Evolutionary conservation across 2,797 vertebrate genomes (phyloP).

Genomic region (Cetoscarus ocellatus): DNA sequence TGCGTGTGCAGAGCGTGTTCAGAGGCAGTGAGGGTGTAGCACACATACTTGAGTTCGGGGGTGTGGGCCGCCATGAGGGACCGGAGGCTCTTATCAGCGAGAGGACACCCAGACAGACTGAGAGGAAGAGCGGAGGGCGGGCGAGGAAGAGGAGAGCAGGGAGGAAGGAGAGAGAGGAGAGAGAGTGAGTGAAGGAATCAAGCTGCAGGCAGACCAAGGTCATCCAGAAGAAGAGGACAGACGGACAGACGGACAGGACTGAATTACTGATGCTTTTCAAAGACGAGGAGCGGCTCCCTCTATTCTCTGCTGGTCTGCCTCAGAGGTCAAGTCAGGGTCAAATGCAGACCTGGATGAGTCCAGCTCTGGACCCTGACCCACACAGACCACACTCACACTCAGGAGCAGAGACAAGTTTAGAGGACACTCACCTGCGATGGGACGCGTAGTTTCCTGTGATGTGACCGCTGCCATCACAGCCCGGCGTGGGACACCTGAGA

Average conservation of each 20-base stretch:
- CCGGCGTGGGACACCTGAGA: conserved; percentile 90
- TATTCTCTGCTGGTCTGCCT: conserved; percentile 44
- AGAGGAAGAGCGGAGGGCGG: conserved; percentile 49
- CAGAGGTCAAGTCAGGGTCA: conserved; percentile 62
- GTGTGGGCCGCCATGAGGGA: conserved; percentile 99
- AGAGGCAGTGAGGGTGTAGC: conserved; percentile 68
- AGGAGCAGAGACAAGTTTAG: neutral
- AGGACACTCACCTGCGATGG: conserved; percentile 91
- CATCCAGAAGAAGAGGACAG: conserved; percentile 74
- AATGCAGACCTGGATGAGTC: conserved; percentile 63
- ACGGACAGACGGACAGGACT: conserved; percentile 71
- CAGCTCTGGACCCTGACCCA: conserved; percentile 27
- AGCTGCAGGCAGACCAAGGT: conserved; percentile 78
- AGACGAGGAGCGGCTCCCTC: conserved; percentile 61
- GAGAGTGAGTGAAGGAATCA: conserved; percentile 75
- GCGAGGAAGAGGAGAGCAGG: conserved; percentile 34
- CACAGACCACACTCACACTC: conserved; percentile 20
- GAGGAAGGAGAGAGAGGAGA: conserved; percentile 46
- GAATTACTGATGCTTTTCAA: conserved; percentile 77
- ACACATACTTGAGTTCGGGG: conserved; percentile 99
- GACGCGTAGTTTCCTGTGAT: conserved; percentile 99
- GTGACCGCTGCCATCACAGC: conserved; percentile 98
- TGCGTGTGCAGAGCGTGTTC: too few species aligned
- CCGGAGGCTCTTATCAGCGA: conserved; percentile 99
- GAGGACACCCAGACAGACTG: conserved; percentile 99